Conservation (phyloP, 2,888 invertebrate genomes). For the Ornithoptera alexandrae region DNA sequence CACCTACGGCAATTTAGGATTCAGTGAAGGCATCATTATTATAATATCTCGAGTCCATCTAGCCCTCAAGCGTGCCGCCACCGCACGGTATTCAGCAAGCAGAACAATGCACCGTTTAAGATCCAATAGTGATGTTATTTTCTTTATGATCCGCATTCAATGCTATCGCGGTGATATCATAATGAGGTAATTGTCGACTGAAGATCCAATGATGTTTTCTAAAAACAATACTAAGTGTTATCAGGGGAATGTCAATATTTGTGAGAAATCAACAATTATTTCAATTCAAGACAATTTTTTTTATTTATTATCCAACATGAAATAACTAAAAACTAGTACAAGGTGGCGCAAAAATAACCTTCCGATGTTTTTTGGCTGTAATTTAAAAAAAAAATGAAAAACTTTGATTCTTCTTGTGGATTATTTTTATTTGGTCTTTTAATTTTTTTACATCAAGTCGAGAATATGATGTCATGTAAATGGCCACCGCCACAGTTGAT, state of each 20-base stretch:
- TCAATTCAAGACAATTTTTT: neutral
- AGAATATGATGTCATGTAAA: too few species aligned
- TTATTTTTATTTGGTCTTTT: too few species aligned
- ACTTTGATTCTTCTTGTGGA: too few species aligned
- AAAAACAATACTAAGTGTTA: neutral
- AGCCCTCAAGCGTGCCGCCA: constrained; percentile 37
- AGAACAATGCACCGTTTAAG: constrained; percentile 36
- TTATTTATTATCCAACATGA: too few species aligned
- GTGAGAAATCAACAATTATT: neutral
- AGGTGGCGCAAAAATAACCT: too few species aligned
- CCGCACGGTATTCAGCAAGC: constrained; percentile 29
- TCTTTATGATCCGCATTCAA: constrained; percentile 36
- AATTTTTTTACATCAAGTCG: too few species aligned
- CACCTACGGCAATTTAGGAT: constrained; percentile 8
- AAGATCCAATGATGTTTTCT: neutral
- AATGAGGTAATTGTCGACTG: constrained; percentile 10
- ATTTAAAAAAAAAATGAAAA: too few species aligned
- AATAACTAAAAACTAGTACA: too few species aligned
- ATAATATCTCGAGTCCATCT: constrained; percentile 38
- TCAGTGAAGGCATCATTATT: constrained; percentile 36
- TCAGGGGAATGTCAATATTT: neutral
- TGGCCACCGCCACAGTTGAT: too few species aligned
- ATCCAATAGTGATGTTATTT: constrained; percentile 28
- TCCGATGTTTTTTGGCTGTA: too few species aligned
- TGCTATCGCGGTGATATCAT: constrained; percentile 28